Percentiles rank a stretch among this genome's conserved stretches.
Evolutionary conservation across 2,888 invertebrate genomes (phyloP).

Genomic region (Drosophila algonquin): DNA sequence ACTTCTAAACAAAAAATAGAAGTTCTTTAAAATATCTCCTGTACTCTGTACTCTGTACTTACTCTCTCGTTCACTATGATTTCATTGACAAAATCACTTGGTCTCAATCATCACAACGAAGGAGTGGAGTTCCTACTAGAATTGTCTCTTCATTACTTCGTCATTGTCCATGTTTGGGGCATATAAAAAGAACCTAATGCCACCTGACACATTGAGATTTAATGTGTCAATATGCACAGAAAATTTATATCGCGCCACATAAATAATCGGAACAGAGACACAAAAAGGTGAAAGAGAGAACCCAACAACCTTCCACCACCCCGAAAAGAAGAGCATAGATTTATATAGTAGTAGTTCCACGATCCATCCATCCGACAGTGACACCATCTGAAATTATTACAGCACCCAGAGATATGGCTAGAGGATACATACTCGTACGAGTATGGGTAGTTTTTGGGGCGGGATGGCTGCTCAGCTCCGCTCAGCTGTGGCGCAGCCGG

Average conservation of each 20-base stretch:
- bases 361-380: not conserved
- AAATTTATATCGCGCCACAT: slow-evolving; percentile 73
- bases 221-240: slow-evolving; percentile 81
- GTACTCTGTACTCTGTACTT: not conserved
- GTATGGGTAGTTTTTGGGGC: slow-evolving; percentile 9
- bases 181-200: slow-evolving; percentile 76
- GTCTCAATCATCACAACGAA: slow-evolving; percentile 2
- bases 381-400: slow-evolving; percentile 24
- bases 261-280: slow-evolving; percentile 40
- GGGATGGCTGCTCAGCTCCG: not conserved
- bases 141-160: slow-evolving; percentile 39
- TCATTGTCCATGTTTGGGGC: slow-evolving; percentile 48
- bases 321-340: slow-evolving; percentile 47
- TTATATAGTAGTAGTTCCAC: slow-evolving; percentile 28
- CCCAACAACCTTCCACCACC: too few species aligned
- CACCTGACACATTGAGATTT: slow-evolving; percentile 82
- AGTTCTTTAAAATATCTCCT: not conserved
- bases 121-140: slow-evolving; percentile 19
- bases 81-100: slow-evolving; percentile 19
- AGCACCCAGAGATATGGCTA: slow-evolving; percentile 21
- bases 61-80: slow-evolving; percentile 11
- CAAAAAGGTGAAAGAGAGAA: slow-evolving; percentile 6
- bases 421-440: slow-evolving; percentile 13
- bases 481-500: not conserved
- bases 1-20: not conserved